phyloP scores from a whole-genome alignment of 2,113 vertebrate species.

The mouse (Mus musculus) region GRCm39 chr14:72585001-72585500 shows the following conservation, averaged over 20 bases:
- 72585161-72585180: background rate
- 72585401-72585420: background rate
- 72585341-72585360: background rate
- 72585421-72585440: background rate
- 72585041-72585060: background rate
- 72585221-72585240: background rate
- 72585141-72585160: background rate
- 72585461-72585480: background rate
- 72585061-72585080: too few species aligned
- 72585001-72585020: background rate
- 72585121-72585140: slow-evolving; percentile 23
- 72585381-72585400: background rate
- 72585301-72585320: background rate
- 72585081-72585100: too few species aligned
- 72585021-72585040: background rate
- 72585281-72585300: background rate
- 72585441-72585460: background rate
- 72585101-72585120: background rate
- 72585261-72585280: background rate
- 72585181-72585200: background rate
- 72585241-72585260: background rate
- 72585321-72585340: background rate
- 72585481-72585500: background rate
- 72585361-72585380: background rate
- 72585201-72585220: slow-evolving; percentile 3